A percentile compares a stretch with the other conserved stretches of the same genome.
Conservation (phyloP, 2,113 vertebrate species). For the Gallinago undulata region DNA sequence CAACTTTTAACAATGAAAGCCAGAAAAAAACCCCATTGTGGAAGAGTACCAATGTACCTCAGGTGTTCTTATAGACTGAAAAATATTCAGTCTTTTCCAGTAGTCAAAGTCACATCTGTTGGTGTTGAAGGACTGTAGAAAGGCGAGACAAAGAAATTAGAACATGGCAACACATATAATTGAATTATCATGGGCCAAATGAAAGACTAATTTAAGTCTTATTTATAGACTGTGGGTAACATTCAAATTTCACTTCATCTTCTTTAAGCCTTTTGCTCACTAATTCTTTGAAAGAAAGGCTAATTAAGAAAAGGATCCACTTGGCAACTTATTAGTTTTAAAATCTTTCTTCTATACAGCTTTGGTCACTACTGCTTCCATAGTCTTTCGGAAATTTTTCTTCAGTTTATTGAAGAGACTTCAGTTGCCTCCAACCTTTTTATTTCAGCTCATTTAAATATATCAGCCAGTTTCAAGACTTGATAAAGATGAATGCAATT, state of each 20-base stretch:
- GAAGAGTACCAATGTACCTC: not conserved
- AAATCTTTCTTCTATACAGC: constrained; percentile 48
- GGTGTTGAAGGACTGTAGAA: not conserved
- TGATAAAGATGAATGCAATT: constrained; percentile 70
- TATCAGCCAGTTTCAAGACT: constrained; percentile 58
- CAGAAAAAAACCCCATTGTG: not conserved
- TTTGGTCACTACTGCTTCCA: constrained; percentile 44
- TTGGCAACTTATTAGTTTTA: constrained; percentile 47
- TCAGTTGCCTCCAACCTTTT: constrained; percentile 63
- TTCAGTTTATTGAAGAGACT: constrained; percentile 58
- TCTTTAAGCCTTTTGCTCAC: constrained; percentile 24
- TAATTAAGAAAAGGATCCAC: constrained; percentile 56
- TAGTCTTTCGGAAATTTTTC: constrained; percentile 20
- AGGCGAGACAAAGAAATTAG: not conserved
- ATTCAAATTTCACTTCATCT: constrained; percentile 38
- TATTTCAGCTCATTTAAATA: constrained; percentile 71
- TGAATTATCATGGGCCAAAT: constrained; percentile 16
- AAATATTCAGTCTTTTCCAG: not conserved
- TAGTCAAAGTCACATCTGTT: not conserved
- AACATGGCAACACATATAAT: not conserved
- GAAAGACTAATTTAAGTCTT: constrained; percentile 28
- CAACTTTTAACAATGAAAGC: not conserved
- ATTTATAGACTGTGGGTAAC: constrained; percentile 17
- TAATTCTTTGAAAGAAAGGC: constrained; percentile 42
- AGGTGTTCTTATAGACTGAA: not conserved